Base-by-base conservation (phyloP, 2,797 vertebrate species). In the Odontamblyopus lacepedii region DNA sequence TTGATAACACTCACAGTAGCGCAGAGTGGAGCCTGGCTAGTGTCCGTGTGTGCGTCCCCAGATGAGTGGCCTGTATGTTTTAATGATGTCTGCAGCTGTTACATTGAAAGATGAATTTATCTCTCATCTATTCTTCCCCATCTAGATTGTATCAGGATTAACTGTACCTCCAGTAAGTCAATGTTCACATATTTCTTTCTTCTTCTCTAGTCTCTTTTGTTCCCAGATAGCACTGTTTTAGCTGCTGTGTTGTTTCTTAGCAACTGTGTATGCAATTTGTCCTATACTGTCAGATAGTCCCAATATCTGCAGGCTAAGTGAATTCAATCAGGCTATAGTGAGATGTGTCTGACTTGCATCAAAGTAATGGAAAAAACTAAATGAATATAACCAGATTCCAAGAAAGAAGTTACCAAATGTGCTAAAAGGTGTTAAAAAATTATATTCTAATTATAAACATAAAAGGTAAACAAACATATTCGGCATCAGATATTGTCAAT, bases 121-220 rank as follows among this genome's bases (percentile, higher is more conserved):
- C 97, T 99, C 96, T 98, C 96, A 97, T 98, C 96, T 99, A 98
- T 98, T 99, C 96, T 99, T 95, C 96, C 96, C 98, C 96, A 95
- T 99, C 97, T 98, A 99, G 98, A 99, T 97, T 99, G 98, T 99
- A 95, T 97, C 96, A 99, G 96, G 97, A 99, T 97, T 95, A 99
- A 98, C 97, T 99, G 98, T 98, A 96, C 98, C 93, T 95, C 96
- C 95, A 99, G 98, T 99, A 99, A 99, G 98, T 99, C 93, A 94
- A 94, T 95, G 96, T 96, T 98, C 95, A 95, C 95, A 94, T 97
- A 95, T 9, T 63, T 83, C 77, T 82, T 85, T 76, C 85, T 67
- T 74, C 35, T 82, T 72, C 70, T 88, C 57, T 82, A 32, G 44
- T 69, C 82, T 70, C 63, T 61, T 51, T 30, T 89, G 66, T 77